Conservation (phyloP, 2,113 vertebrate genomes). For the Anoura caudifer region DNA sequence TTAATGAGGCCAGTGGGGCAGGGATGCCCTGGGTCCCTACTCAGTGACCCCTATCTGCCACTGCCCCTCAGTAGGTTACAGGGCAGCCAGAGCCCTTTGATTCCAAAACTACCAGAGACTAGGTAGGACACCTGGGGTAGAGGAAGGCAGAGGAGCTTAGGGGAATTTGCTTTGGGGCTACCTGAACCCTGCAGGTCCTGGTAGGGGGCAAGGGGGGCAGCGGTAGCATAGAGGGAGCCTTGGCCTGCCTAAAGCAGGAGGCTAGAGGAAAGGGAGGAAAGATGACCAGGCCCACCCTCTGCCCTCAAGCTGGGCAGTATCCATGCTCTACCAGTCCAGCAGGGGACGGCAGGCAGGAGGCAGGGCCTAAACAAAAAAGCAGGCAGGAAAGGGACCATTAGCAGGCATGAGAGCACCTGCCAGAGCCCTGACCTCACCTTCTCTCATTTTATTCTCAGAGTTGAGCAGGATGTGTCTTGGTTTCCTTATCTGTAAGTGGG, state of each 20-base stretch:
- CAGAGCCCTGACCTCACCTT: neutral
- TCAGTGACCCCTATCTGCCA: neutral
- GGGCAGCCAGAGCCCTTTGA: constrained; percentile 21
- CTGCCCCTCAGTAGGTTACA: neutral
- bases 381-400: constrained; percentile 24
- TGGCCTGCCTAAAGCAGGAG: constrained; percentile 24
- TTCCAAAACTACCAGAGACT: constrained; percentile 45
- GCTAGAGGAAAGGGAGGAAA: constrained; percentile 21
- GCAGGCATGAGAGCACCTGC: neutral
- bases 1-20: neutral
- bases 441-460: neutral
- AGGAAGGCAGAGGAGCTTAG: constrained; percentile 24
- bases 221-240: neutral
- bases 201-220: neutral
- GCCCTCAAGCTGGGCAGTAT: constrained; percentile 43
- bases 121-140: constrained; percentile 29
- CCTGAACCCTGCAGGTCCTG: neutral
- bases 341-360: constrained; percentile 48
- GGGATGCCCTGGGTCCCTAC: constrained; percentile 12
- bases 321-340: constrained; percentile 68
- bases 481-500: neutral
- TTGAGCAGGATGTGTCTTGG: neutral
- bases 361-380: constrained; percentile 52
- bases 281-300: constrained; percentile 36
- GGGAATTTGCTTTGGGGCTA: constrained; percentile 24